These are phyloP conservation scores for Crossaster papposus DNA, from an alignment of 53 echinoderm and acorn worm genomes.

Conservation along the genomic window DNA sequence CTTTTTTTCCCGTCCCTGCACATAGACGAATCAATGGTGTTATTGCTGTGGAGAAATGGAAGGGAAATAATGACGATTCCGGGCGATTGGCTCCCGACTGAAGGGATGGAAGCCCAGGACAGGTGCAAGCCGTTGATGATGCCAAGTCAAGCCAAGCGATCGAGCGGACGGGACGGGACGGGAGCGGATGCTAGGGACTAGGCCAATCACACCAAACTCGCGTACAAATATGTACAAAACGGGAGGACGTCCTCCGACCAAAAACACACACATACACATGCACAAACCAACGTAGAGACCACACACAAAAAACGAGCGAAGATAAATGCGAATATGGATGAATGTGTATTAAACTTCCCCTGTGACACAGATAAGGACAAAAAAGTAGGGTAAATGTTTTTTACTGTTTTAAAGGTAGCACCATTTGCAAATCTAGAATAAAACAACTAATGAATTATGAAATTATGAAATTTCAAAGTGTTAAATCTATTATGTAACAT, in stretches of 20 bases:
- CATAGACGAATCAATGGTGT: slow-evolving; percentile 50
- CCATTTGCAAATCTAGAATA: no score
- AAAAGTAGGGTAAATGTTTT: not conserved
- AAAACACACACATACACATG: not conserved
- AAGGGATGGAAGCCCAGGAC: slow-evolving; percentile 38
- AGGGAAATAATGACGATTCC: slow-evolving; percentile 62
- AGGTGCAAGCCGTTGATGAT: slow-evolving; percentile 46
- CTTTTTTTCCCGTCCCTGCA: not conserved
- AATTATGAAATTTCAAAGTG: no score
- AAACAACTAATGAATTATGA: no score
- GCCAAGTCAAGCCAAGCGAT: slow-evolving; percentile 43
- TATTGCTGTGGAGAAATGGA: slow-evolving; percentile 64
- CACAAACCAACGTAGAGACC: no score
- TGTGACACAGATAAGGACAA: not conserved
- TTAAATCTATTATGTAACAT: no score
- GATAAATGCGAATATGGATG: not conserved
- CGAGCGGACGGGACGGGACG: not conserved
- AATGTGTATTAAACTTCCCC: not conserved
- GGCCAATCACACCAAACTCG: slow-evolving; percentile 58
- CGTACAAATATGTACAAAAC: slow-evolving; percentile 50
- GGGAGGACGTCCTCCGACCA: slow-evolving; percentile 29
- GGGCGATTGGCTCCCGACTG: slow-evolving; percentile 18
- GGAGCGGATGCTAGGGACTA: slow-evolving; percentile 19
- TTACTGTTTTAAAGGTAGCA: not conserved
- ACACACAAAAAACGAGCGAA: not conserved